phyloP scores from a whole-genome alignment of 2,113 vertebrate species.

The Tragelaphus strepsiceros region DNA sequence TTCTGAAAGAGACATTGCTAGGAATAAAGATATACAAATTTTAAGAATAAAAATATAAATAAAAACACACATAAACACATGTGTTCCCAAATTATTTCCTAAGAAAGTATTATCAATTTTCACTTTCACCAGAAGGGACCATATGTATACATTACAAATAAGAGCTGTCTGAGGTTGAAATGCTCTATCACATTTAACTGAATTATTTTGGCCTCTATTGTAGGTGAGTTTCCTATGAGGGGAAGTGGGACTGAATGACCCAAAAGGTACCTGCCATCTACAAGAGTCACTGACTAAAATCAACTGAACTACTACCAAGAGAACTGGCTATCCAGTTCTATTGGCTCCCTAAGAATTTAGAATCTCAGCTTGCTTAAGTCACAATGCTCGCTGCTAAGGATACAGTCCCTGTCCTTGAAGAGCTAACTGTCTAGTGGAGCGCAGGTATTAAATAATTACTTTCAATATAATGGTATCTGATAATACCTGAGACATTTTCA shows the following conservation, averaged over 20 bases:
- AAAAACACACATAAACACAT: not conserved
- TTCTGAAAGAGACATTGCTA: not conserved
- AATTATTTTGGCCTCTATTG: not conserved
- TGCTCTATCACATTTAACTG: not conserved
- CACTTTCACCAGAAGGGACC: not conserved
- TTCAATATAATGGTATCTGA: not conserved
- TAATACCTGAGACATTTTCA: not conserved
- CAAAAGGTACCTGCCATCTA: not conserved
- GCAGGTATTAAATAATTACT: not conserved
- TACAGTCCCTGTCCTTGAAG: not conserved
- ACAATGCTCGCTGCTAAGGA: not conserved
- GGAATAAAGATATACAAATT: conserved; percentile 24
- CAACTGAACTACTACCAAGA: not conserved
- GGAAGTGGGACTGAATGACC: not conserved
- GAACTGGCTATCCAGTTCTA: not conserved
- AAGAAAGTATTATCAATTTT: not conserved
- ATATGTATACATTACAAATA: not conserved
- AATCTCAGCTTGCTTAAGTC: not conserved
- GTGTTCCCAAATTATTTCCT: conserved; percentile 3
- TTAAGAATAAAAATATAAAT: conserved; percentile 35
- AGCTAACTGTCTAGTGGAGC: not conserved
- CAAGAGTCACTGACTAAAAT: not conserved
- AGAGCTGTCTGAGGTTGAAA: not conserved
- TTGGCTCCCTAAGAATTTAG: not conserved
- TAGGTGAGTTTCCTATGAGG: not conserved